Percentiles rank a stretch among this genome's conserved stretches.
Conservation (phyloP, 1,140 invertebrate species). For the Drosophila baimaii region DNA sequence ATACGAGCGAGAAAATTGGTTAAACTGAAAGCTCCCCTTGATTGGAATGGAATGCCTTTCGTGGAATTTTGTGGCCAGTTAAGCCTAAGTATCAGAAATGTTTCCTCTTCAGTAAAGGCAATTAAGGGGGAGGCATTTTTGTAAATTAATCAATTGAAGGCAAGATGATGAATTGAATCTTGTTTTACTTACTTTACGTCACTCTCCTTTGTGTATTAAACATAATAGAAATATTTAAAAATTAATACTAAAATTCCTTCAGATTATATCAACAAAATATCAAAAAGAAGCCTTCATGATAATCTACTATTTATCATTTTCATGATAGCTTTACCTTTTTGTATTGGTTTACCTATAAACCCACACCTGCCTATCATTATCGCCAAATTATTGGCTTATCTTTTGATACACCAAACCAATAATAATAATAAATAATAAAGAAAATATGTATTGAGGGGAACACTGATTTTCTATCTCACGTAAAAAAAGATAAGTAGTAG, state of each 20-base stretch:
- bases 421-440: conserved; percentile 8
- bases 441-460: neutral
- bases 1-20: conserved; percentile 29
- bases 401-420: neutral
- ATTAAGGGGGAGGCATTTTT: conserved; percentile 12
- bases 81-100: conserved; percentile 4
- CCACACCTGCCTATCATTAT: conserved; percentile 6
- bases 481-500: neutral
- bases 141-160: conserved; percentile 23
- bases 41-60: conserved; percentile 39
- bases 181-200: too few species aligned
- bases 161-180: neutral
- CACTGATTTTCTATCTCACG: neutral
- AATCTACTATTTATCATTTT: neutral
- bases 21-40: conserved; percentile 17
- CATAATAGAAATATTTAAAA: neutral
- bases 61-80: conserved; percentile 15
- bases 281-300: neutral
- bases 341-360: too few species aligned
- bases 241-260: too few species aligned
- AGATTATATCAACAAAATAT: too few species aligned
- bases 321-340: too few species aligned
- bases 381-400: conserved; percentile 7
- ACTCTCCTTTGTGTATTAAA: neutral
- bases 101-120: conserved; percentile 15